Percentiles rank a stretch among this genome's conserved stretches.
These are phyloP conservation scores for Lethocerus indicus DNA, from an alignment of 1,140 invertebrate genomes.

Conservation along the genomic window DNA sequence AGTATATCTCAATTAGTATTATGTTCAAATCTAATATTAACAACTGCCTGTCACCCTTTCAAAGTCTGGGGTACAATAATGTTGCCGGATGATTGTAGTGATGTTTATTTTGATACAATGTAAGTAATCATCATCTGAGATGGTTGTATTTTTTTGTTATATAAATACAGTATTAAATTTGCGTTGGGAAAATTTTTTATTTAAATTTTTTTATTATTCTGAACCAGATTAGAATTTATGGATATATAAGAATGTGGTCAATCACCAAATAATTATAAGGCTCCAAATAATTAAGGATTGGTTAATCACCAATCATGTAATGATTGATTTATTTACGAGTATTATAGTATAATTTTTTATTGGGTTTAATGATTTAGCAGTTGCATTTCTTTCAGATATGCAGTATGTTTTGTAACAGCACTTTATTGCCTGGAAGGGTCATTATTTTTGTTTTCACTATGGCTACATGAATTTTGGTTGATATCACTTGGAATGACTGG, in stretches of 20 bases:
- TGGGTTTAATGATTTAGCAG: no score
- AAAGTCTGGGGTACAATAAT: slow-evolving; percentile 39
- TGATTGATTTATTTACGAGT: no score
- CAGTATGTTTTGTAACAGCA: slow-evolving; percentile 21
- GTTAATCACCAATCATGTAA: no score
- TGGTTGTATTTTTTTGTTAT: no score
- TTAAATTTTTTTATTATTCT: no score
- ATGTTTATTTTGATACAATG: slow-evolving; percentile 23
- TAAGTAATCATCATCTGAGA: slow-evolving; percentile 15
- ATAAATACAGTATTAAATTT: no score
- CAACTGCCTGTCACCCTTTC: slow-evolving; percentile 50
- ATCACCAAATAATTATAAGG: no score
- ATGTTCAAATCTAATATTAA: slow-evolving; percentile 49
- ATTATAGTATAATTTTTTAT: no score
- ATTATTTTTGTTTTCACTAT: slow-evolving; percentile 15
- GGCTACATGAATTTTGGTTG: slow-evolving; percentile 19
- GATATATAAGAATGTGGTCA: no score
- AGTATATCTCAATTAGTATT: slow-evolving; percentile 39
- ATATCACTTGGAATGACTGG: slow-evolving; percentile 21
- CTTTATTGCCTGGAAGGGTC: slow-evolving; percentile 19
- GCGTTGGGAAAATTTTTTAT: no score
- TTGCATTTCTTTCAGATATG: slow-evolving; percentile 18
- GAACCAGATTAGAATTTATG: no score
- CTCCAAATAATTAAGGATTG: no score
- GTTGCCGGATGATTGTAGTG: slow-evolving; percentile 49